Evolutionary conservation across 92 coral and sea anemone genomes (phyloP).

Genomic region (Phenganax subtilis): DNA sequence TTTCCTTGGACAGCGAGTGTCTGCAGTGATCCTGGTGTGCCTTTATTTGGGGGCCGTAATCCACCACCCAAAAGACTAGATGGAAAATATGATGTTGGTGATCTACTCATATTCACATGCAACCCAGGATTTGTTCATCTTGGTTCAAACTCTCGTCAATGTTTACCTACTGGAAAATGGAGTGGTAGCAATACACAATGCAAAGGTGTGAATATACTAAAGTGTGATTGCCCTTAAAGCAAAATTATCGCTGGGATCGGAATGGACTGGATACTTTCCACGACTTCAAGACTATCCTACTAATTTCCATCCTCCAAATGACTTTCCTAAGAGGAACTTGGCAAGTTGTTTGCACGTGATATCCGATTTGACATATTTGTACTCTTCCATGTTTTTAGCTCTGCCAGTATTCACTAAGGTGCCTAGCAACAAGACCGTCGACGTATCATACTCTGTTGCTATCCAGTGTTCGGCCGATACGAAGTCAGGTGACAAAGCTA

Average conservation of each 20-base stretch:
- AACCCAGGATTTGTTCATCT: conserved; percentile 57
- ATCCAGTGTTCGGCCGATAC: conserved; percentile 59
- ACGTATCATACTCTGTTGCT: conserved; percentile 45
- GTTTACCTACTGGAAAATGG: conserved; percentile 72
- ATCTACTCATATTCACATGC: conserved; percentile 64
- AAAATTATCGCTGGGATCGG: no score
- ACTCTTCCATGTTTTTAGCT: conserved; percentile 41
- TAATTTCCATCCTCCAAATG: no score
- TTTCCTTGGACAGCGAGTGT: conserved; percentile 22
- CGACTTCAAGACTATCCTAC: no score
- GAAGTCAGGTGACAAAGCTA: conserved; percentile 24
- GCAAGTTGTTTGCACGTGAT: no score
- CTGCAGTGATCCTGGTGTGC: conserved; percentile 86
- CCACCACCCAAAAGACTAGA: conserved; percentile 59
- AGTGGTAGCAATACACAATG: conserved; percentile 51
- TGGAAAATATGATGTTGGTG: conserved; percentile 58
- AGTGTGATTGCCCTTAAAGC: no score
- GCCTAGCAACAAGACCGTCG: conserved; percentile 64
- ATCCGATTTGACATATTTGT: no score
- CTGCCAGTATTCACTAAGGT: conserved; percentile 58
- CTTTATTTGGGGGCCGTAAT: conserved; percentile 61
- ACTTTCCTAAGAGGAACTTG: no score
- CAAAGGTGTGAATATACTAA: conserved; percentile 40
- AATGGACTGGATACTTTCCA: no score
- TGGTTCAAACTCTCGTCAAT: conserved; percentile 53